A percentile compares a stretch with the other conserved stretches of the same genome.
phyloP scores from a whole-genome alignment of 2,888 invertebrate species.

The Caenorhabditis becei region DNA sequence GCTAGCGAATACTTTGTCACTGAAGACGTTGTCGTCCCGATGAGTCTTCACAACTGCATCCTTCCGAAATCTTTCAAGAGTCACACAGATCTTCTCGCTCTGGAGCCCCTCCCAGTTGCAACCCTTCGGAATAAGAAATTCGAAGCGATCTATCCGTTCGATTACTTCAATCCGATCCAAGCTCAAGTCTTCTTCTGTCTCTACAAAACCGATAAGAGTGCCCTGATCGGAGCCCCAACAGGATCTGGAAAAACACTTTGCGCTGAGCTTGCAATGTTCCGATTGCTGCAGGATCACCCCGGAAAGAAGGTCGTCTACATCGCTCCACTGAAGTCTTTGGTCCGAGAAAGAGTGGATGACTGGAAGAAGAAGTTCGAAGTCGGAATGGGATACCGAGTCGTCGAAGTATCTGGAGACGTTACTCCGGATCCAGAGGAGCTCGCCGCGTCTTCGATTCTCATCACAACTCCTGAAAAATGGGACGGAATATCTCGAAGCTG shows the following conservation, averaged over 20 bases:
- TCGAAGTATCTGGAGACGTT: constrained; percentile 95
- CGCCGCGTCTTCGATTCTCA: constrained; percentile 91
- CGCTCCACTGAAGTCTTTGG: constrained; percentile 97
- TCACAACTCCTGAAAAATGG: constrained; percentile 99
- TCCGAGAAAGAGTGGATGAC: constrained; percentile 95
- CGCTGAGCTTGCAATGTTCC: constrained; percentile 96
- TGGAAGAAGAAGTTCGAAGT: constrained; percentile 91
- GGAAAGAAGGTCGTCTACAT: constrained; percentile 88
- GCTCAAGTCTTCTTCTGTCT: constrained; percentile 93
- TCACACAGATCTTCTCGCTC: constrained; percentile 92
- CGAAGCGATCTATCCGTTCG: constrained; percentile 91
- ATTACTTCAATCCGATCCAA: constrained; percentile 95
- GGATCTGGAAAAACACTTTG: constrained; percentile 98
- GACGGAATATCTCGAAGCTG: constrained; percentile 93
- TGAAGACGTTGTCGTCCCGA: constrained; percentile 84
- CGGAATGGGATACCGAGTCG: constrained; percentile 85
- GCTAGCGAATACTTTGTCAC: constrained; percentile 86
- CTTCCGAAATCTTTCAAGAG: constrained; percentile 93
- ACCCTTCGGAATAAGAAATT: constrained; percentile 89
- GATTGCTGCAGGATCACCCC: constrained; percentile 75
- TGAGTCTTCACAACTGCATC: constrained; percentile 90
- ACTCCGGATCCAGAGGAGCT: constrained; percentile 92
- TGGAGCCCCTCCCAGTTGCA: constrained; percentile 92
- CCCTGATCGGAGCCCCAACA: constrained; percentile 94
- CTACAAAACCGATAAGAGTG: constrained; percentile 94